Base-by-base conservation (phyloP, 2,888 invertebrate genomes). In the Lagria hirta region DNA sequence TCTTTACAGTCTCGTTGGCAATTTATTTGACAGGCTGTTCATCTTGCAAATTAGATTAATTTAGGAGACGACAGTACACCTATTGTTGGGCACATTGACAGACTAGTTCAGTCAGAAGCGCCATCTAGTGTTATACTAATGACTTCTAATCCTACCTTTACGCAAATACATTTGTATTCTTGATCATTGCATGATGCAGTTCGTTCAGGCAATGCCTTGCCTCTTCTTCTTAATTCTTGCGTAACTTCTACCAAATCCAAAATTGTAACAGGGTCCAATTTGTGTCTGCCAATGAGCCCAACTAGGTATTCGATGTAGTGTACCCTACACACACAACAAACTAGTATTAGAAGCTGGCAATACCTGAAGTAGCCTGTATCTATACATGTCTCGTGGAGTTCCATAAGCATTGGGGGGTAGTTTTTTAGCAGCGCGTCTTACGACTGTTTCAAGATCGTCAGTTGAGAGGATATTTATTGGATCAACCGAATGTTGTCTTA, bases 241-340 rank as follows among this genome's bases (percentile, higher is more conserved):
- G 86, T 83, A 64, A 94, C 84, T 69, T 94, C 93, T 60, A 83
- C 81, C 70, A 88, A 79, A 70, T 87, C 87, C 80, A 95, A 85
- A 68, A 95, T 88, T 57, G 83, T 81, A 65, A 93, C 80, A 3
- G 96, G 95, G 76, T 97, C 96, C 71, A 96, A 79, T 65, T 80
- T 79, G 69, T 84, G 78, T 72, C 82, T 81, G 72, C 87, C 87
- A 74, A 95, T 88, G 71, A 86, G 80, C 63, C 81, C 83, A 69
- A 93, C 91, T 79, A 97, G 82, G 78, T 95, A 94, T 78, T 96
- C 96, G 73, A 93, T 85, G 81, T 93, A 96, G 80, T 96, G 96
- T 69, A 81, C 77, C 81, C 95, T 96, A 79, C 68, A 75, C 74
- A 68, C 65, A 60, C 30, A 20, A 33, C 30, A 34, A 36, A 41